Conservation (phyloP, 2,888 invertebrate species). For the Bedellia somnulentella region DNA sequence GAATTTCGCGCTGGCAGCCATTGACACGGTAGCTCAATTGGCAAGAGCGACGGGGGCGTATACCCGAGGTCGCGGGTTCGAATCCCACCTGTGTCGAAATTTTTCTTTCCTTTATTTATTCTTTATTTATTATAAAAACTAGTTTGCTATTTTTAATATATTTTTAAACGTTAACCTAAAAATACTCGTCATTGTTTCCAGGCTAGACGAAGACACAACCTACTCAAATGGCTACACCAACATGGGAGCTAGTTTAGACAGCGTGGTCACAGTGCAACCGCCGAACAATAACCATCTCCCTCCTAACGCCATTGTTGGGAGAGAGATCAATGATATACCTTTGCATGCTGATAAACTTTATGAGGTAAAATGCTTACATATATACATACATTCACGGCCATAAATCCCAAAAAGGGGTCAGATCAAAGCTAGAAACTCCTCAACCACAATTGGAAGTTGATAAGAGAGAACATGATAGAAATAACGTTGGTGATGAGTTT, state of each 20-base stretch:
- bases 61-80: too few relatives aligned
- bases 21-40: too few relatives aligned
- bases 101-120: too few relatives aligned
- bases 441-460: too few relatives aligned
- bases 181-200: constrained; percentile 21
- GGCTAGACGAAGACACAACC: constrained; percentile 53
- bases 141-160: too few relatives aligned
- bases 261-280: constrained; percentile 45
- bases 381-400: not conserved
- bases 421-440: too few relatives aligned
- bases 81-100: too few relatives aligned
- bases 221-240: constrained; percentile 54
- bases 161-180: too few relatives aligned
- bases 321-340: constrained; percentile 42
- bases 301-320: constrained; percentile 19
- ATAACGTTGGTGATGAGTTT: not conserved
- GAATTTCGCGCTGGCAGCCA: too few relatives aligned
- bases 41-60: too few relatives aligned
- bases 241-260: constrained; percentile 38
- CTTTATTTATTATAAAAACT: too few relatives aligned
- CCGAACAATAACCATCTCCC: constrained; percentile 46
- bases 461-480: not conserved
- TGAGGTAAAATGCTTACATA: constrained; percentile 23
- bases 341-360: constrained; percentile 49
- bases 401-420: too few relatives aligned